Evolutionary conservation across 2,888 invertebrate genomes (phyloP).

Genomic region (Ptychoptera contaminata): DNA sequence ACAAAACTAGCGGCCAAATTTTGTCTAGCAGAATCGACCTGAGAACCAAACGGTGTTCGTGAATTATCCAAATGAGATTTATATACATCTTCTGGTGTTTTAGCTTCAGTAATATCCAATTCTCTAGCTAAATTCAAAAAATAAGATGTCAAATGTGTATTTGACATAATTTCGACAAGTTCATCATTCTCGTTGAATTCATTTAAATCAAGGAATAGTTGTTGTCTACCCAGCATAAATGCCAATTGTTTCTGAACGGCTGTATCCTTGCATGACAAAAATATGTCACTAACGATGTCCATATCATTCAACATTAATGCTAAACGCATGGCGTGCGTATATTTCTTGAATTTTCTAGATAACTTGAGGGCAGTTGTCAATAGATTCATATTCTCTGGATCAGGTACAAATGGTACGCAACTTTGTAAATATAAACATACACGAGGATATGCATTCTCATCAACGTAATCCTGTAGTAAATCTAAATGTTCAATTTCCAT

Average conservation of each 20-base stretch:
- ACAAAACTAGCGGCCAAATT: constrained; percentile 96
- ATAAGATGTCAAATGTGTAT: constrained; percentile 82
- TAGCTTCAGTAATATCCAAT: constrained; percentile 98
- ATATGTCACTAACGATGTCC: constrained; percentile 66
- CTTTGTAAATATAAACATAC: constrained; percentile 79
- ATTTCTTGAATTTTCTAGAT: constrained; percentile 74
- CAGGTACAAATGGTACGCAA: constrained; percentile 91
- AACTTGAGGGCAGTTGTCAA: constrained; percentile 69
- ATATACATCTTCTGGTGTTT: constrained; percentile 97
- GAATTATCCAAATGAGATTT: constrained; percentile 92
- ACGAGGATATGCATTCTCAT: constrained; percentile 73
- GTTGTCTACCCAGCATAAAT: constrained; percentile 90
- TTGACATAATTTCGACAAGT: constrained; percentile 80
- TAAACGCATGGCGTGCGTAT: constrained; percentile 76
- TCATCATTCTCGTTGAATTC: constrained; percentile 54
- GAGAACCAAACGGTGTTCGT: constrained; percentile 55
- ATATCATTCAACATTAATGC: constrained; percentile 82
- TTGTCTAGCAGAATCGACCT: constrained; percentile 88
- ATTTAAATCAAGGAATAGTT: constrained; percentile 67
- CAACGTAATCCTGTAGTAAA: constrained; percentile 72
- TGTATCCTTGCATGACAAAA: constrained; percentile 65
- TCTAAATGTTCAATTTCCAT: constrained; percentile 94
- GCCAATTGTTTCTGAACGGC: constrained; percentile 84
- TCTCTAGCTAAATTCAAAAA: constrained; percentile 88
- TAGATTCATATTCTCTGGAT: constrained; percentile 77